Conservation (phyloP, 1,140 invertebrate species). For the Hirudo medicinalis region DNA sequence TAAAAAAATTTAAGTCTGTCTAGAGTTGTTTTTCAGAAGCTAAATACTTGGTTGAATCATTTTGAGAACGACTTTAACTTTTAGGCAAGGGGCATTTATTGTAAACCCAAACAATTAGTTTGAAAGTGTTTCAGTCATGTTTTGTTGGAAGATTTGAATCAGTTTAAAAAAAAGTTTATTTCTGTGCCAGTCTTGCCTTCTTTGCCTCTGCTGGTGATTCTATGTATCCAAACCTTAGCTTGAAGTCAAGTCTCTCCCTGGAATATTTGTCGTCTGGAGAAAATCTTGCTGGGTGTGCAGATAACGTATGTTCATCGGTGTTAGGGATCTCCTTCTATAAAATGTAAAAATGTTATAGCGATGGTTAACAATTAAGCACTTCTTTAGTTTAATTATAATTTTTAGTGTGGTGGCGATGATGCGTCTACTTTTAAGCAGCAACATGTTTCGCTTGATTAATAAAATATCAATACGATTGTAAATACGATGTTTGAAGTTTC, state of each 20-base stretch:
- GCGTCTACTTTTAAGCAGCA: not conserved
- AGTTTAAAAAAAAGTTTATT: too few species aligned
- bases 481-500: not conserved
- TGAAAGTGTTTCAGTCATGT: too few species aligned
- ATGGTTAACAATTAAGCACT: not conserved
- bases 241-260: conserved; percentile 70
- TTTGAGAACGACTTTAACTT: too few species aligned
- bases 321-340: conserved; percentile 32
- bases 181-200: not conserved
- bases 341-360: conserved; percentile 11
- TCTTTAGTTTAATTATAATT: not conserved
- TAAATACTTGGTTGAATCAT: too few species aligned
- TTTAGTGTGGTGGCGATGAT: not conserved
- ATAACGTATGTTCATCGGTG: conserved; percentile 52
- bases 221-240: conserved; percentile 73
- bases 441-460: not conserved
- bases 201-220: conserved; percentile 65
- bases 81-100: too few species aligned
- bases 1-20: too few species aligned
- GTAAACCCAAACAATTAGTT: too few species aligned
- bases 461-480: not conserved
- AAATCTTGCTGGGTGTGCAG: conserved; percentile 84
- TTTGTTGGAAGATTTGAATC: too few species aligned
- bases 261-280: conserved; percentile 92
- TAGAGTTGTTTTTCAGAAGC: too few species aligned